These are phyloP conservation scores for Pseudomyrmex gracilis DNA, from an alignment of 1,140 invertebrate genomes.

Conservation along the genomic window DNA sequence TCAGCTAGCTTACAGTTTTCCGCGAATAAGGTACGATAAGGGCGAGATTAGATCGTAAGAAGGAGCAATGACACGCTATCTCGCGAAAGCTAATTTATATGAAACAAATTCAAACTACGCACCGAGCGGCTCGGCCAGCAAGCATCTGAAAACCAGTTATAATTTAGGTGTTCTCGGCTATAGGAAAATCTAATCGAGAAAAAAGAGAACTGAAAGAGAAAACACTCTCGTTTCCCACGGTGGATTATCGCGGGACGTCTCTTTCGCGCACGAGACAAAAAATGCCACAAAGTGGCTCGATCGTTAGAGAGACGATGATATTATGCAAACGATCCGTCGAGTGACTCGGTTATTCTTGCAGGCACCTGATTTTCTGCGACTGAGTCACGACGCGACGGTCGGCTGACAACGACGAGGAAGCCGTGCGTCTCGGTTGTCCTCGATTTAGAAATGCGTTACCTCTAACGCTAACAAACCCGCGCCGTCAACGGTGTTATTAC, in stretches of 20 bases:
- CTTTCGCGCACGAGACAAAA: neutral
- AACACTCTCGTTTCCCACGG: constrained; percentile 24
- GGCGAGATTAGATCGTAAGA: neutral
- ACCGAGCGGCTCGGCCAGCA: neutral
- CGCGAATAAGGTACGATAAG: neutral
- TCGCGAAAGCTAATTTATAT: constrained; percentile 22
- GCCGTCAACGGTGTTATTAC: neutral
- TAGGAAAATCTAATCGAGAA: constrained; percentile 23
- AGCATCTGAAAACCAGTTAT: constrained; percentile 13
- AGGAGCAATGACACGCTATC: neutral
- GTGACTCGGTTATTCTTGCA: neutral
- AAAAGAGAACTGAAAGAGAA: neutral
- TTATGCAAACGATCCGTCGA: constrained; percentile 53
- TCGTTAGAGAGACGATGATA: constrained; percentile 36
- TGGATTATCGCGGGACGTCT: neutral
- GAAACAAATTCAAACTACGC: constrained; percentile 7
- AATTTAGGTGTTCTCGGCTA: neutral
- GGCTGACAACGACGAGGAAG: constrained; percentile 55
- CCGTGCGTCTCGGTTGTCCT: constrained; percentile 3
- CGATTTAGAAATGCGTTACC: constrained; percentile 54
- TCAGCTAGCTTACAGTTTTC: neutral
- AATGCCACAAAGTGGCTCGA: constrained; percentile 14
- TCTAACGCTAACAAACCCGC: constrained; percentile 14
- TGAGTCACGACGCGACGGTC: constrained; percentile 19
- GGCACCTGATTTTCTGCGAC: constrained; percentile 55